Base-by-base conservation (phyloP, 2,888 invertebrate species). In the Pollenia labialis region DNA sequence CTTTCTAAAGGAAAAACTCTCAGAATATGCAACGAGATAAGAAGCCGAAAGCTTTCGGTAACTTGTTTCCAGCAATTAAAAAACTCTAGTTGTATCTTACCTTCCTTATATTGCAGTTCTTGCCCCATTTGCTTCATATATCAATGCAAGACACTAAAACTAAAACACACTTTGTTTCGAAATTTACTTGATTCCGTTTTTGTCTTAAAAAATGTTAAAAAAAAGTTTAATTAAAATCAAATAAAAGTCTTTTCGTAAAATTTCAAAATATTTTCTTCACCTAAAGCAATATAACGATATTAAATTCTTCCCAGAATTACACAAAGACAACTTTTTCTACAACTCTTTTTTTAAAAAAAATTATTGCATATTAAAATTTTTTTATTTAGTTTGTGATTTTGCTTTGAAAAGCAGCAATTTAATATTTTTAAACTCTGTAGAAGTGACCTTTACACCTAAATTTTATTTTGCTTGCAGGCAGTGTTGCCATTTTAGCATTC, bases 291-390 rank as follows among this genome's bases (percentile, higher is more conserved):
- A 32, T 6, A 32, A 46, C 11, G 18, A 42, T 52, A n/a, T 76
- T 64, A 42, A 64, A 62, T 11, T 11, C 10, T 7, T 7, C 18
- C 4, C 11, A 0, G 72, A n/a, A 16, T 32, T n/a, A 2, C 4
- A 10, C 12, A 18, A 40, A 40, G n/a, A 32, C 66, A 56, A 66
- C 11, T 46, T 58, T 48, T 56, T 68, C 9, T 48, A 40, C 11
- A 16, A 18, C 7, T 11, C 14, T 50, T 56, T 56, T 40, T 18
- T 62, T 62, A 2, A 52, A 40, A 54, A 32, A 80, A 80, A 64
- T 64, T 81, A 18, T 64, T 64, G 46, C 10, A 81, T 72, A 72
- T 72, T 72, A 72, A 81, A 81, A 81, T 18, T 81, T 81, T 64
- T 12, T 32, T 23, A 23, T 52, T 4, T 18, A 23, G 6, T 11